Base-by-base conservation (phyloP, 2,113 vertebrate genomes). In the Thamnophis sirtalis region DNA sequence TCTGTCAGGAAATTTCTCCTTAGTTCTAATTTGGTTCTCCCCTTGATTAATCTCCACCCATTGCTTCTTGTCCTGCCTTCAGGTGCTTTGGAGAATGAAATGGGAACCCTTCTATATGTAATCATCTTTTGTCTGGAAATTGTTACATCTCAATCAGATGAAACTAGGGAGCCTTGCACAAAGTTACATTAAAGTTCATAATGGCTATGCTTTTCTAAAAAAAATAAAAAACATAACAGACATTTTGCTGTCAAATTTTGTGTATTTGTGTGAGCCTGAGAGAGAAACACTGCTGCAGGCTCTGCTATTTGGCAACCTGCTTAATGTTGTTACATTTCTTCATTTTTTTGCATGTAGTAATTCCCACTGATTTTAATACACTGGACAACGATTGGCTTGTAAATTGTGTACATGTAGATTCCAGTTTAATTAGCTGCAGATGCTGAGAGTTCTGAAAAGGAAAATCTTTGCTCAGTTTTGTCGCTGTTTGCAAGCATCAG, bases 211-310 rank as follows among this genome's bases (percentile, higher is more conserved):
- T 93, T 15, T 92, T 90, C 89, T n/a, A 63, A 63, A 24, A 91
- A 58, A 60, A 95, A 90, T 0, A 90, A 1, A 0, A 89, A 90
- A 54, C 87, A 84, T 93, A 89, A 3, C 91, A 93, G 90, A 19
- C 11, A 92, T 89, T 92, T 90, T 90, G 92, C 13, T 92, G 80
- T 33, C 93, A 93, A 56, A 91, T 84, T 86, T 87, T 86, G 54
- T 88, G 33, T 87, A 2, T 38, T 6, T 80, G 6, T 80, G n/a
- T 15, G 68, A 17, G n/a, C 33, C 1, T 28, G n/a, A 38, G 63
- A 33, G n/a, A 17, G 68, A 80, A 38, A 93, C 86, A 96, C 54
- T 38, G 92, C 88, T 93, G 88, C 21, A 92, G 56, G 89, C 49
- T 90, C 93, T 49, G 90, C 54, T 50, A 90, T 54, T 86, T 91